Conservation (phyloP, 2,888 invertebrate species). For the Heteropelma amictum region DNA sequence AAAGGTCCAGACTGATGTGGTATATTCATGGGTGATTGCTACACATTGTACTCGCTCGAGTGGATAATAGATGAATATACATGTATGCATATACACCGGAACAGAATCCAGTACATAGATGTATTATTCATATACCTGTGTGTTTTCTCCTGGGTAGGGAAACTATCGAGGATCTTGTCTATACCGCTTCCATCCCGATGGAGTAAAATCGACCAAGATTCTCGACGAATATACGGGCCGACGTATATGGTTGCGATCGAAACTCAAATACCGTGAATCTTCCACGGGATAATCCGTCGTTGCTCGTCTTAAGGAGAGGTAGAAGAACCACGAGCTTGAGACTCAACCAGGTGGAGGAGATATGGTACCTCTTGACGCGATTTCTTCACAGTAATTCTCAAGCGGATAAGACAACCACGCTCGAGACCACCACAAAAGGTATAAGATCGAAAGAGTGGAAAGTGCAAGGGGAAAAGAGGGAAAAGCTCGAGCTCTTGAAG, state of each 20-base stretch:
- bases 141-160: background rate
- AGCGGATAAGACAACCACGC: constrained; percentile 54
- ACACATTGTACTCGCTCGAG: constrained; percentile 11
- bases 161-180: constrained; percentile 28
- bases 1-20: constrained; percentile 1
- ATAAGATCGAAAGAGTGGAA: constrained; percentile 13
- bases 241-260: background rate
- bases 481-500: constrained; percentile 19
- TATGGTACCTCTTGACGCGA: constrained; percentile 36
- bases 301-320: constrained; percentile 40
- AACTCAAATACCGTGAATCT: constrained; percentile 28
- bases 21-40: constrained; percentile 28
- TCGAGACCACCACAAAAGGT: constrained; percentile 36
- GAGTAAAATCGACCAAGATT: constrained; percentile 35
- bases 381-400: constrained; percentile 45
- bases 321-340: constrained; percentile 39
- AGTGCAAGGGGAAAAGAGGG: constrained; percentile 32
- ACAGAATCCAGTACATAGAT: background rate
- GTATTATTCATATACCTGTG: background rate
- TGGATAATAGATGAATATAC: background rate
- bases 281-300: constrained; percentile 46
- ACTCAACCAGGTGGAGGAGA: constrained; percentile 34
- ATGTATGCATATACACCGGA: background rate
- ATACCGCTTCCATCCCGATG: constrained; percentile 27
- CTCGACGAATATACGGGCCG: constrained; percentile 33